Percentiles rank a stretch among this genome's conserved stretches.
phyloP scores from a whole-genome alignment of 2,113 vertebrate genomes.

The Toxotes jaculatrix region DNA sequence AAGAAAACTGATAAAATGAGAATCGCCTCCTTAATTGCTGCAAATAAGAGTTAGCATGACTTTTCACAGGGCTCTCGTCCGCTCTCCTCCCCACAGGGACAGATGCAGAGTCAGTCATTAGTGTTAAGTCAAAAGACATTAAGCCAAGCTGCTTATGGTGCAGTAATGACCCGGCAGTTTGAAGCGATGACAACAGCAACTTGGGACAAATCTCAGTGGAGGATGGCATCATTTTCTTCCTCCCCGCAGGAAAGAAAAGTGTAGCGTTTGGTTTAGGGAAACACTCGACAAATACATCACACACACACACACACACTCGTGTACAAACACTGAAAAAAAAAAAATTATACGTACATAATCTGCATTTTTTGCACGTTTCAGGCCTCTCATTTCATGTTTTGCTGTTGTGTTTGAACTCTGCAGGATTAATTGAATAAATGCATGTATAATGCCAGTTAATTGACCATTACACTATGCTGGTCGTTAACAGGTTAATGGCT shows the following conservation, averaged over 20 bases:
- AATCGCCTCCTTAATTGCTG: slow-evolving; percentile 64
- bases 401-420: slow-evolving; percentile 46
- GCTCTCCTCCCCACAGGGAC: slow-evolving; percentile 61
- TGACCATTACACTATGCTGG: slow-evolving; percentile 58
- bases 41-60: slow-evolving; percentile 69
- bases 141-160: slow-evolving; percentile 74
- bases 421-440: slow-evolving; percentile 55
- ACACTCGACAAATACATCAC: slow-evolving; percentile 34
- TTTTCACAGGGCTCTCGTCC: slow-evolving; percentile 54
- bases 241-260: slow-evolving; percentile 47
- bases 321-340: neutral
- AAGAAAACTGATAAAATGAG: slow-evolving; percentile 62
- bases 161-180: slow-evolving; percentile 79
- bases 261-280: slow-evolving; percentile 37
- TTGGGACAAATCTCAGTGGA: slow-evolving; percentile 63
- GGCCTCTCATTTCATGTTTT: slow-evolving; percentile 25
- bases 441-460: slow-evolving; percentile 65
- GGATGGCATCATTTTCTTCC: slow-evolving; percentile 50
- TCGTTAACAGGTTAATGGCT: slow-evolving; percentile 78
- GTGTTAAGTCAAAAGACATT: slow-evolving; percentile 80
- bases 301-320: neutral
- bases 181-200: slow-evolving; percentile 72
- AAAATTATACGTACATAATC: neutral
- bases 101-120: slow-evolving; percentile 79
- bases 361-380: slow-evolving; percentile 27